phyloP scores from a whole-genome alignment of 2,113 vertebrate genomes.

The Pelvicachromis taeniatus region DNA sequence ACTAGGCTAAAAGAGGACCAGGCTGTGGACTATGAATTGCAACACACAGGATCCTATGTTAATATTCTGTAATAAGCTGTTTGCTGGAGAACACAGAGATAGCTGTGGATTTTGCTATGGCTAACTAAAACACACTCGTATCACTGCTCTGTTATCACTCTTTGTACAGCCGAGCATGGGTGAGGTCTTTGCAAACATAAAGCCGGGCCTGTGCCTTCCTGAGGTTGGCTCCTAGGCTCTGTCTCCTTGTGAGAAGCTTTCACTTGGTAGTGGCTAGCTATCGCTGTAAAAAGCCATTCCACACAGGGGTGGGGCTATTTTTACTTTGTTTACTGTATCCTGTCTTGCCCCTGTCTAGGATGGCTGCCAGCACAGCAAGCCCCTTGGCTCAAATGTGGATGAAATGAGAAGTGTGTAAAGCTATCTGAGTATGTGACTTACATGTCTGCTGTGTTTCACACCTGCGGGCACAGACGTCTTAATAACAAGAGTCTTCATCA shows the following conservation, averaged over 20 bases:
- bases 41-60: not conserved
- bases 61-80: not conserved
- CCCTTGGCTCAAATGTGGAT: conserved; percentile 29
- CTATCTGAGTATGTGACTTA: conserved; percentile 15
- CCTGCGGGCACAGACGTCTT: not conserved
- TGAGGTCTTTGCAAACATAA: conserved; percentile 40
- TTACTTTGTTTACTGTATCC: conserved; percentile 73
- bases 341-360: conserved; percentile 46
- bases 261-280: conserved; percentile 9
- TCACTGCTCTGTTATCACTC: conserved; percentile 39
- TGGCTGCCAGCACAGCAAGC: conserved; percentile 38
- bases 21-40: not conserved
- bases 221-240: conserved; percentile 1
- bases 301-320: conserved; percentile 67
- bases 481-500: not conserved
- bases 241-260: conserved; percentile 26
- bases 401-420: conserved; percentile 56
- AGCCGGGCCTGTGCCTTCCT: conserved; percentile 25
- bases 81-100: not conserved
- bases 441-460: not conserved
- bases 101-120: too few species aligned
- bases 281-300: conserved; percentile 19
- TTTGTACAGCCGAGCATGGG: conserved; percentile 7
- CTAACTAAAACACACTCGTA: not conserved
- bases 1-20: not conserved